Evolutionary conservation across 2,113 vertebrate species (phyloP), one percentile per base, ranked within the genome.

Genomic region (Hassar affinis): DNA sequence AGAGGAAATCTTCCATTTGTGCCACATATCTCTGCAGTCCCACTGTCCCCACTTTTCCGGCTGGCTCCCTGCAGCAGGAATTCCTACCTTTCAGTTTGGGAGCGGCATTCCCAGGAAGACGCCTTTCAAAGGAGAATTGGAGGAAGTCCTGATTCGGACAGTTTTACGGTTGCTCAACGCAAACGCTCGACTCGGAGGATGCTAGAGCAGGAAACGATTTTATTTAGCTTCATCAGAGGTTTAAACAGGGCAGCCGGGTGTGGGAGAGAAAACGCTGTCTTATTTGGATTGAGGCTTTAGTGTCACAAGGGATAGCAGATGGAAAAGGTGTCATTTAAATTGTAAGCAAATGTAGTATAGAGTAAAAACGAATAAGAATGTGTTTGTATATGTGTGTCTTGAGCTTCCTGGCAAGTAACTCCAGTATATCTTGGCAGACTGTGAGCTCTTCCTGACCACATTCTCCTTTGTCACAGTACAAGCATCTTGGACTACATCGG

Each of bases 71-170:
- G 93, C 93, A 94, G 94, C 95, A 96, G 96, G 96, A 98, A 96
- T 96, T 97, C 94, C 94, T 95, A 93, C 91, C 92, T 95, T 93
- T 91, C 92, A 87, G 89, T 89, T 93, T 92, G 88, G 88, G 91
- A 93, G 93, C 91, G 93, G 90, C 92, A 95, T 96, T 96, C 93
- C 95, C 93, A 95, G 95, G 96, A 97, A 95, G 95, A 95, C 94
- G 90, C 92, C 94, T 93, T 93, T 93, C 90, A 38, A 89, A 94
- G 90, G 94, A 97, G 96, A 98, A 99, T 99, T 93, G 96, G 91
- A 96, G 97, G 98, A 98, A 99, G 96, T 96, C 95, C 95, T 95
- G 93, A 93, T 97, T 96, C 96, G 96, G 96, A 96, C 95, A 93
- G 94, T 93, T 94, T 95, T 94, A 94, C 94, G 92, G 94, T 93